Percentiles rank a stretch among this genome's conserved stretches.
These are phyloP conservation scores for Drosophila nr. perissopoda DNA, from an alignment of 2,888 invertebrate genomes.

Conservation along the genomic window DNA sequence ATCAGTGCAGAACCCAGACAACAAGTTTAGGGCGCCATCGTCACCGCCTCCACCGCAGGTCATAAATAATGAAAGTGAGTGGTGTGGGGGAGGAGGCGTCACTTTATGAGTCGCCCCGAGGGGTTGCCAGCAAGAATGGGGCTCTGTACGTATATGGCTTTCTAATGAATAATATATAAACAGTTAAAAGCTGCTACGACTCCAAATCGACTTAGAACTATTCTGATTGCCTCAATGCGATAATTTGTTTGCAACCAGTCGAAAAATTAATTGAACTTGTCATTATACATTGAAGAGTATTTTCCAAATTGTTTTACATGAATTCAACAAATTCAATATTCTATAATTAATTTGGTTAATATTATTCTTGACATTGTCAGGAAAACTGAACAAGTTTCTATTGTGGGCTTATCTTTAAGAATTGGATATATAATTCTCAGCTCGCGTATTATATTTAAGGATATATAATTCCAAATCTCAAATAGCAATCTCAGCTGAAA, in stretches of 20 bases:
- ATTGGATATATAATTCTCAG: no score
- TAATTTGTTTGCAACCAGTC: not conserved
- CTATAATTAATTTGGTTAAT: not conserved
- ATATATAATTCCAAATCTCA: not conserved
- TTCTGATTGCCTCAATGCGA: not conserved
- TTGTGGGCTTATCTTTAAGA: not conserved
- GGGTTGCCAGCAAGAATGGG: not conserved
- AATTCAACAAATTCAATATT: not conserved
- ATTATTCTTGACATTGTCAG: not conserved
- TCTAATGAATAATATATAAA: conserved; percentile 22
- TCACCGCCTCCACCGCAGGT: conserved; percentile 20
- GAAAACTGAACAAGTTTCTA: not conserved
- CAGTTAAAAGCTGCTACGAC: conserved; percentile 4
- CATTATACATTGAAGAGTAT: not conserved
- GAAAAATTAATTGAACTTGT: not conserved
- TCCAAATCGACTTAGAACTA: not conserved
- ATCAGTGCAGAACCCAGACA: conserved; percentile 79
- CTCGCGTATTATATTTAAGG: not conserved
- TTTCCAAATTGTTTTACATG: not conserved
- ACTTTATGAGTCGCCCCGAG: conserved; percentile 50
- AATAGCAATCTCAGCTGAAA: not conserved
- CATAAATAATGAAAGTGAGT: conserved; percentile 58
- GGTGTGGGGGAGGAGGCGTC: not conserved
- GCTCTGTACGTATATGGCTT: conserved; percentile 11
- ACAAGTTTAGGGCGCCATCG: conserved; percentile 41